Percentiles rank a stretch among this genome's conserved stretches.
Evolutionary conservation across 1,140 invertebrate species (phyloP).

Genomic region (Phymastichus coffea): DNA sequence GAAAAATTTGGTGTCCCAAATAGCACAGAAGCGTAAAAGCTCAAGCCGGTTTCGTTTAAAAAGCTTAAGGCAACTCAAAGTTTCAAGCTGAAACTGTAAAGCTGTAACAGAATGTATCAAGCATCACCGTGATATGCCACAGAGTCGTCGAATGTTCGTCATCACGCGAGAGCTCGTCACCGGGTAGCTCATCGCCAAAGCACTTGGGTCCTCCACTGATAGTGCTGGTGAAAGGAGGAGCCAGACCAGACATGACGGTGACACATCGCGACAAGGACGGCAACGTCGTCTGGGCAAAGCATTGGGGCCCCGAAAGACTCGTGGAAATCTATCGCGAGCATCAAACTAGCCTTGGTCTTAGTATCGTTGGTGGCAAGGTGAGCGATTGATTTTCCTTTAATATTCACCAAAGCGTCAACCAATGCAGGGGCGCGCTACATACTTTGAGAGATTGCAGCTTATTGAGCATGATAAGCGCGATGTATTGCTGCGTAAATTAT

Average conservation of each 20-base stretch:
- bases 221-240: slow-evolving; percentile 40
- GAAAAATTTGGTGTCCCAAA: no score
- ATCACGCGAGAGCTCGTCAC: slow-evolving; percentile 27
- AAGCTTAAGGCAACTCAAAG: no score
- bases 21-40: no score
- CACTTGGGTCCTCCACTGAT: slow-evolving; percentile 16
- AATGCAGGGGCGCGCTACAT: no score
- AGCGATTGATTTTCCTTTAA: slow-evolving; percentile 23
- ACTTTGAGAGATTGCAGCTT: no score
- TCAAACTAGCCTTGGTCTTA: slow-evolving; percentile 83
- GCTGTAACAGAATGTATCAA: no score
- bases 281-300: slow-evolving; percentile 65
- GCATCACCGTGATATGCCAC: no score
- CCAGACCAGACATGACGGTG: slow-evolving; percentile 51
- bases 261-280: slow-evolving; percentile 51
- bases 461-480: no score
- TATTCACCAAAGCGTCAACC: no score
- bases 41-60: no score
- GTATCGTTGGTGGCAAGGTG: slow-evolving; percentile 95
- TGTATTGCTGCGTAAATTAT: no score
- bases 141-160: slow-evolving; percentile 16
- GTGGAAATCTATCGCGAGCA: slow-evolving; percentile 75
- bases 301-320: slow-evolving; percentile 83
- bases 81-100: no score
- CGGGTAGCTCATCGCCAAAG: neutral